Evolutionary conservation across 2,797 vertebrate species (phyloP).

Genomic region (Chelon labrosus): DNA sequence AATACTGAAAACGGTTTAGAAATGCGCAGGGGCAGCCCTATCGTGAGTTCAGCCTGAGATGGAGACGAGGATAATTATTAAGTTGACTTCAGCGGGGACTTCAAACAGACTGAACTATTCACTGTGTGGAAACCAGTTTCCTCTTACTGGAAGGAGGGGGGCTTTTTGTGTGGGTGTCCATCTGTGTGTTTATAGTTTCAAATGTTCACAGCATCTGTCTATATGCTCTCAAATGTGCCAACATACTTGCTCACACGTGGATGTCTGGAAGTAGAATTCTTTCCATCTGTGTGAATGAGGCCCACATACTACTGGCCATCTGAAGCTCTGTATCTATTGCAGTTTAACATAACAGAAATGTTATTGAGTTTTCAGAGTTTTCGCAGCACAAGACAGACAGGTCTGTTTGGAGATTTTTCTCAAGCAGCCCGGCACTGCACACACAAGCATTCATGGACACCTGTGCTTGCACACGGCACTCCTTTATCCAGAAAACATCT

Average conservation of each 20-base stretch:
- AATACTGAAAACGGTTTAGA: conserved; percentile 28
- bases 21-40: conserved; percentile 29
- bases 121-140: conserved; percentile 16
- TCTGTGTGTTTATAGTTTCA: background rate
- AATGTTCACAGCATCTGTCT: background rate
- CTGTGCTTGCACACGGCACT: background rate
- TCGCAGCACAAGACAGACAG: conserved; percentile 29
- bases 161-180: conserved; percentile 2
- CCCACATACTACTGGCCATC: conserved; percentile 20
- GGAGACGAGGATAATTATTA: conserved; percentile 33
- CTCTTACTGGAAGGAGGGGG: conserved; percentile 5
- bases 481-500: background rate
- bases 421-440: background rate
- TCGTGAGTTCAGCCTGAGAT: conserved; percentile 24
- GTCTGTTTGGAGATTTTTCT: background rate
- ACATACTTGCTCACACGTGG: background rate
- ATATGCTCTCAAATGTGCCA: background rate
- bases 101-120: conserved; percentile 53
- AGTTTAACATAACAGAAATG: conserved; percentile 60
- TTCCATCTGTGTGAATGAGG: background rate
- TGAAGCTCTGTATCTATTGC: conserved; percentile 27
- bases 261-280: background rate
- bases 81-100: conserved; percentile 26
- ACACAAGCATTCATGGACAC: background rate
- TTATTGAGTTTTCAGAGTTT: conserved; percentile 57